Base-by-base conservation (phyloP, 2,797 vertebrate species). In the Balearica regulorum region DNA sequence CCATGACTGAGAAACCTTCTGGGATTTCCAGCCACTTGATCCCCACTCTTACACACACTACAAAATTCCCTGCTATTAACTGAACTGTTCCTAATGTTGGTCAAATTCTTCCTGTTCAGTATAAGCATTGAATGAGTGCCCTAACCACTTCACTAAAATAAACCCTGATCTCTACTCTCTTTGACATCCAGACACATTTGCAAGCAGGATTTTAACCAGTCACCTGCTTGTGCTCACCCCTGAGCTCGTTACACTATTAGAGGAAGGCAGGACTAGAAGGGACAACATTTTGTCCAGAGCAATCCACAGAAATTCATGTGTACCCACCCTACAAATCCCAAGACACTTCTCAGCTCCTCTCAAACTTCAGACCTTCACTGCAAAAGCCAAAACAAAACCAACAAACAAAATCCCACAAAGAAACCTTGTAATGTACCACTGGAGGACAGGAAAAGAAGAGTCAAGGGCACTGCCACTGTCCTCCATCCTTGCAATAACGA, bases 181-280 rank as follows among this genome's bases (percentile, higher is more conserved):
- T 57, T 35, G 31, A 19, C 61, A n/a, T 8, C 19, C 2, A 54
- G 15, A 82, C 11, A 46, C 15, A 70, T n/a, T 25, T 83, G 14
- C n/a, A 87, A 91, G 19, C 10, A 89, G 33, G 26, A 79, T 82
- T 77, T 72, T 51, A 87, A 25, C 3, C 14, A 75, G 44, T 25
- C 25, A 62, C 31, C 60, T 46, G 13, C 35, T 28, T 5, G 21
- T 8, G 4, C 7, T 16, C 28, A 37, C 5, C 72, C 58, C 39
- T 19, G 11, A 70, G 43, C 17, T 85, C 1, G 0, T 53, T 71
- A 24, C 2, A 1, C 9, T 82, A 7, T 20, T 6, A 5, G 6
- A 49, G 28, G 17, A 72, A 87, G 7, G 19, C 43, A 80, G 26
- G 55, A 55, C 12, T 77, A 13, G 16, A 83, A 87, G 14, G 11